Conservation (phyloP, 1,140 invertebrate species). For the Ceratina calcarata region DNA sequence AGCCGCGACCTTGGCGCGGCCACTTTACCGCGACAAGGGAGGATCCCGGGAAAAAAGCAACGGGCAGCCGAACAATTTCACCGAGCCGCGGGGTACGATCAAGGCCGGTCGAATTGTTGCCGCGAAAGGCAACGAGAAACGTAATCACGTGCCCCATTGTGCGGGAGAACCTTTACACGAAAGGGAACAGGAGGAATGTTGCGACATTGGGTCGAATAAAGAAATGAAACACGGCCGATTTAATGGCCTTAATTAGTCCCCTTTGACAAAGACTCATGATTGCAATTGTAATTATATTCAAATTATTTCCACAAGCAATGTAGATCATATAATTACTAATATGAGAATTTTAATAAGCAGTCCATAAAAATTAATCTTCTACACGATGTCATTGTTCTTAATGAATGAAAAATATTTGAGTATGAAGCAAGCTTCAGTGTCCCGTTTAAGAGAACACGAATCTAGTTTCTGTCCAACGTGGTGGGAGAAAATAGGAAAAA, state of each 20-base stretch:
- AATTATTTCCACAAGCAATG: no score
- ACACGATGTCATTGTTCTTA: no score
- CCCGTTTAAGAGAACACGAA: constrained; percentile 13
- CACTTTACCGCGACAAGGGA: constrained; percentile 48
- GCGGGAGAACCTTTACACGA: background rate
- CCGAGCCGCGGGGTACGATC: constrained; percentile 12
- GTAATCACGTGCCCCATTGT: constrained; percentile 28
- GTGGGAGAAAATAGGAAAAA: background rate
- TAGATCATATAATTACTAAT: no score
- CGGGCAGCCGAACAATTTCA: constrained; percentile 55
- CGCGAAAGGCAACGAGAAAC: constrained; percentile 6
- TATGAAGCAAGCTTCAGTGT: background rate
- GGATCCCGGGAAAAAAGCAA: constrained; percentile 46
- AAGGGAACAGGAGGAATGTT: background rate
- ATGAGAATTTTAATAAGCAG: no score
- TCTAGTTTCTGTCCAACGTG: background rate
- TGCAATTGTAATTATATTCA: no score
- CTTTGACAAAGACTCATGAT: background rate
- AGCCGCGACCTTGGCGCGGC: constrained; percentile 39
- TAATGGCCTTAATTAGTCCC: constrained; percentile 1
- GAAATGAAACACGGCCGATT: background rate
- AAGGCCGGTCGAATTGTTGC: constrained; percentile 37
- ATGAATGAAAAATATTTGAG: no score
- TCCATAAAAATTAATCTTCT: no score
- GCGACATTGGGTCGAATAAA: background rate